Percentiles rank a stretch among this genome's conserved stretches.
Evolutionary conservation across 2,797 vertebrate species (phyloP).

Genomic region (Eutrigla gurnardus): DNA sequence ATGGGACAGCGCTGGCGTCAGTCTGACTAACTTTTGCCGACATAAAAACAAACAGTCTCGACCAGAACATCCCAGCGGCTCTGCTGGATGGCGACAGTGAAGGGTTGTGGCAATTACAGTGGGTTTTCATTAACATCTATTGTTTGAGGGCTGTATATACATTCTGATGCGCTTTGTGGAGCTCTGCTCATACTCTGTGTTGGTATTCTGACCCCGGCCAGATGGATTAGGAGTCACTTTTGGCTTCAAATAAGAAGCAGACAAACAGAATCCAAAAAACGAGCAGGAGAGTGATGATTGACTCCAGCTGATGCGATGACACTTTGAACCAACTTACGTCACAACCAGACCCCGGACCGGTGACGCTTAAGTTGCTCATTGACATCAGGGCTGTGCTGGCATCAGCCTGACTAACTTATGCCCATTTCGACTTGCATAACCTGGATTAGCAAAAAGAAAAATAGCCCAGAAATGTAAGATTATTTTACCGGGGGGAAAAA

Average conservation of each 20-base stretch:
- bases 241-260: slow-evolving; percentile 13
- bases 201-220: slow-evolving; percentile 28
- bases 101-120: no score
- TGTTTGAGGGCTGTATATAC: no score
- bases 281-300: background rate
- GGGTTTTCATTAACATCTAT: no score
- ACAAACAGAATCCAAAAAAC: slow-evolving; percentile 22
- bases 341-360: slow-evolving; percentile 35
- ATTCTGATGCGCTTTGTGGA: slow-evolving; percentile 2
- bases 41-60: background rate
- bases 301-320: background rate
- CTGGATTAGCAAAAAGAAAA: slow-evolving; percentile 31
- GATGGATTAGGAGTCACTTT: slow-evolving; percentile 44
- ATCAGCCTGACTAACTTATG: slow-evolving; percentile 34
- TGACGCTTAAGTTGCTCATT: slow-evolving; percentile 48
- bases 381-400: slow-evolving; percentile 9
- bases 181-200: background rate
- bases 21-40: slow-evolving; percentile 29
- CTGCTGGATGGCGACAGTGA: background rate
- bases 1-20: slow-evolving; percentile 8
- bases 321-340: slow-evolving; percentile 38
- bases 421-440: slow-evolving; percentile 48
- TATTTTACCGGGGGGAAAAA: slow-evolving; percentile 12
- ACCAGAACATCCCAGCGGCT: background rate
- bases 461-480: slow-evolving; percentile 14